Percentiles rank a stretch among this genome's conserved stretches.
Evolutionary conservation across 2,113 vertebrate species (phyloP).

Genomic region (Perca schrenkii): DNA sequence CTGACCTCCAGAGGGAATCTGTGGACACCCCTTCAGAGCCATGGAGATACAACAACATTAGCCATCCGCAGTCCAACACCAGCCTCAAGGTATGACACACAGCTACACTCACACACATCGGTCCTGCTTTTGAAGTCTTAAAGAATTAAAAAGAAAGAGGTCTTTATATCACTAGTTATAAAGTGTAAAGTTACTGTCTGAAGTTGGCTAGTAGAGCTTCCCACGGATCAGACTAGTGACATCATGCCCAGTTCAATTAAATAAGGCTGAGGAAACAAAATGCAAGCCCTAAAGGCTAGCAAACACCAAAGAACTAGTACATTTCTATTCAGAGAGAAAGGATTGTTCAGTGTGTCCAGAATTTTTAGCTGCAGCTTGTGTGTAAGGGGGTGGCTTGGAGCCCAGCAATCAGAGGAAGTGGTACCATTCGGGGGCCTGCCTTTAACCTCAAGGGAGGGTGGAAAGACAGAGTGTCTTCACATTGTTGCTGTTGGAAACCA

Average conservation of each 20-base stretch:
- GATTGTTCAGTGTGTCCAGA: conserved; percentile 68
- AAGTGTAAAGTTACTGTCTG: conserved; percentile 27
- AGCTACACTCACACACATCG: background rate
- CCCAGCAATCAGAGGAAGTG: conserved; percentile 72
- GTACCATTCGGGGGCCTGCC: conserved; percentile 69
- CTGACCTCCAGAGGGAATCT: conserved; percentile 87
- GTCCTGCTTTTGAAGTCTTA: background rate
- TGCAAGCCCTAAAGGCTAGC: conserved; percentile 43
- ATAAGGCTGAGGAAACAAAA: conserved; percentile 48
- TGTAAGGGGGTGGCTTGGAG: conserved; percentile 56
- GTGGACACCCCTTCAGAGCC: conserved; percentile 89
- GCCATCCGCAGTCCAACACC: conserved; percentile 92
- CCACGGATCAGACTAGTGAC: conserved; percentile 66
- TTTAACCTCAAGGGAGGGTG: conserved; percentile 63
- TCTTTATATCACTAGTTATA: background rate
- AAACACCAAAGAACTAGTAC: conserved; percentile 53
- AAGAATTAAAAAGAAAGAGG: background rate
- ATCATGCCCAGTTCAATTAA: conserved; percentile 54
- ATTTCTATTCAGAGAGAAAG: conserved; percentile 57
- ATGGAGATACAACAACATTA: conserved; percentile 94
- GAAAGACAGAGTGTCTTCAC: conserved; percentile 71
- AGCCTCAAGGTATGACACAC: conserved; percentile 91
- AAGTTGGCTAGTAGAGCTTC: conserved; percentile 43
- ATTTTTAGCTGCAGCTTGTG: conserved; percentile 66
- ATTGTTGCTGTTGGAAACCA: conserved; percentile 71